phyloP scores from a whole-genome alignment of 2,888 invertebrate genomes.

The Tuta absoluta region DNA sequence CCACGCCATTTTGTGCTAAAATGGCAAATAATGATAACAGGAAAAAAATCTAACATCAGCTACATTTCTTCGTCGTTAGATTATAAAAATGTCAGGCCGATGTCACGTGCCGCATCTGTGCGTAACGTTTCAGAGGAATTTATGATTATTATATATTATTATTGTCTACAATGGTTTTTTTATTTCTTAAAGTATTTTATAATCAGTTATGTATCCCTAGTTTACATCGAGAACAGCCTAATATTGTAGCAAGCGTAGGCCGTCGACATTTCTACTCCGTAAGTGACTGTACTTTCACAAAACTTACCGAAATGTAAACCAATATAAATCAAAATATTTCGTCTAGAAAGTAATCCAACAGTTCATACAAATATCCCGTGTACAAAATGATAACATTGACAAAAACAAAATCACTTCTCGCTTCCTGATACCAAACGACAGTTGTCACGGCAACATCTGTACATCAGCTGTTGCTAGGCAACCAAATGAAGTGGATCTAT shows the following conservation, averaged over 20 bases:
- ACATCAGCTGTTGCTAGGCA: slow-evolving; percentile 15
- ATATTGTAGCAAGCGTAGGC: too few species aligned
- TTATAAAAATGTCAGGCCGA: neutral
- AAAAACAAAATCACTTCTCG: neutral
- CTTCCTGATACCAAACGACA: neutral
- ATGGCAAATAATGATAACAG: too few species aligned
- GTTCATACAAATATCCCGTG: neutral
- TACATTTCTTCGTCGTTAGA: too few species aligned
- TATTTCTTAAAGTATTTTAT: too few species aligned
- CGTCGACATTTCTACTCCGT: neutral
- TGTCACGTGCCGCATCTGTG: neutral
- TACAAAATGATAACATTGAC: neutral
- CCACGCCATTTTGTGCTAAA: slow-evolving; percentile 65
- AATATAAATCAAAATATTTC: slow-evolving; percentile 16
- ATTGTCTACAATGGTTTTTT: too few species aligned
- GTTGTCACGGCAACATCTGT: slow-evolving; percentile 8
- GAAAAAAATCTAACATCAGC: too few species aligned
- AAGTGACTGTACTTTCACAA: neutral
- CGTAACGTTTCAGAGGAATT: too few species aligned
- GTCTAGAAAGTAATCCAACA: slow-evolving; percentile 7
- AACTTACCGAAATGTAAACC: slow-evolving; percentile 15
- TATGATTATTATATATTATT: too few species aligned
- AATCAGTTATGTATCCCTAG: too few species aligned
- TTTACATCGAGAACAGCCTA: too few species aligned
- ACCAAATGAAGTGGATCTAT: neutral